Evolutionary conservation across 2,113 vertebrate genomes (phyloP).

Genomic region (Sigmodon hispidus): DNA sequence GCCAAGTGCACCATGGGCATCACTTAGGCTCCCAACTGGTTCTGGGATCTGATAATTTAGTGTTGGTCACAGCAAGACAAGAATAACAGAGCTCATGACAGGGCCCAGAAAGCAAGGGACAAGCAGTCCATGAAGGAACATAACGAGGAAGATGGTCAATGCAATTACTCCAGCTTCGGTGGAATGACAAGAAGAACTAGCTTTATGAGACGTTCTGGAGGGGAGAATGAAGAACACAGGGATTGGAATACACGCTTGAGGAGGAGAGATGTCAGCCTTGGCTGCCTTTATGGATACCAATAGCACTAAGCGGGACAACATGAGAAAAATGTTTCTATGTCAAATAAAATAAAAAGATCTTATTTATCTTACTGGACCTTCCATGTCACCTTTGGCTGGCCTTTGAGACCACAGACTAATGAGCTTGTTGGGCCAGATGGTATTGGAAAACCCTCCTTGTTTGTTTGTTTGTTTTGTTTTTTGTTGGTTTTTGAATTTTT

Average conservation of each 20-base stretch:
- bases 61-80: background rate
- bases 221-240: background rate
- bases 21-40: background rate
- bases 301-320: background rate
- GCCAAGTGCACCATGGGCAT: background rate
- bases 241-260: background rate
- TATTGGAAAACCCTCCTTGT: background rate
- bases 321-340: background rate
- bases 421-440: background rate
- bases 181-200: background rate
- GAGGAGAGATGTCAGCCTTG: background rate
- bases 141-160: background rate
- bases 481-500: background rate
- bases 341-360: too few species aligned
- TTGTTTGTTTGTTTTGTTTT: too few species aligned
- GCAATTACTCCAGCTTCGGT: background rate
- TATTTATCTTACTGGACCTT: background rate
- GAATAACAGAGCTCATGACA: background rate
- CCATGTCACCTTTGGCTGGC: background rate
- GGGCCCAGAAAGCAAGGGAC: background rate
- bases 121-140: background rate
- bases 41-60: background rate
- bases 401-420: slow-evolving; percentile 24
- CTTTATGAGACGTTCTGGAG: background rate
- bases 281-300: background rate